phyloP scores from a whole-genome alignment of 2,888 invertebrate genomes.

The Matsumyia berberina region DNA sequence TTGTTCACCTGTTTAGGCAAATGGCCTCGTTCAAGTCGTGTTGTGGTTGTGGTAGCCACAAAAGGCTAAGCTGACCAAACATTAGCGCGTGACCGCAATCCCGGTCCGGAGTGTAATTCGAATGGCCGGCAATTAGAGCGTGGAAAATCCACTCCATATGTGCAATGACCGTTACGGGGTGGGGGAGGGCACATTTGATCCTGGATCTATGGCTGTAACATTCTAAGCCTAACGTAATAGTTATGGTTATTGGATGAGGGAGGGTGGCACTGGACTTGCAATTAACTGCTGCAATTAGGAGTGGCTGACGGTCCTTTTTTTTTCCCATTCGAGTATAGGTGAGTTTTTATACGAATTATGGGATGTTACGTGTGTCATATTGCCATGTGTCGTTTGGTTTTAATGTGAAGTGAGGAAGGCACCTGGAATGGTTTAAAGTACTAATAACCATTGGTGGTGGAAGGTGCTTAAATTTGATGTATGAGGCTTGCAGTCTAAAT shows the following conservation, averaged over 20 bases:
- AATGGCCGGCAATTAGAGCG: slow-evolving; percentile 82
- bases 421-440: no score
- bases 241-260: slow-evolving; percentile 61
- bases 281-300: slow-evolving; percentile 67
- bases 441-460: no score
- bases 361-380: neutral
- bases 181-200: slow-evolving; percentile 50
- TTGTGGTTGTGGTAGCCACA: slow-evolving; percentile 33
- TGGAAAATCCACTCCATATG: slow-evolving; percentile 72
- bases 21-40: slow-evolving; percentile 30
- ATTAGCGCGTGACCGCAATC: slow-evolving; percentile 71
- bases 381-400: no score
- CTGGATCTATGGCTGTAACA: slow-evolving; percentile 29
- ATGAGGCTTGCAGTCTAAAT: no score
- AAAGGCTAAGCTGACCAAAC: slow-evolving; percentile 55
- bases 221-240: slow-evolving; percentile 58
- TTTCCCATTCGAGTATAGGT: slow-evolving; percentile 7
- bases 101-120: slow-evolving; percentile 60
- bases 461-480: no score
- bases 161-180: slow-evolving; percentile 38
- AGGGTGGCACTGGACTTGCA: slow-evolving; percentile 50
- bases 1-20: slow-evolving; percentile 43
- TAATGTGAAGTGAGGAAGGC: no score
- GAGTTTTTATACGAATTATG: slow-evolving; percentile 3
- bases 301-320: slow-evolving; percentile 51